A percentile compares a stretch with the other conserved stretches of the same genome.
phyloP scores from a whole-genome alignment of 2,888 invertebrate genomes.

The Stenurella melanura region DNA sequence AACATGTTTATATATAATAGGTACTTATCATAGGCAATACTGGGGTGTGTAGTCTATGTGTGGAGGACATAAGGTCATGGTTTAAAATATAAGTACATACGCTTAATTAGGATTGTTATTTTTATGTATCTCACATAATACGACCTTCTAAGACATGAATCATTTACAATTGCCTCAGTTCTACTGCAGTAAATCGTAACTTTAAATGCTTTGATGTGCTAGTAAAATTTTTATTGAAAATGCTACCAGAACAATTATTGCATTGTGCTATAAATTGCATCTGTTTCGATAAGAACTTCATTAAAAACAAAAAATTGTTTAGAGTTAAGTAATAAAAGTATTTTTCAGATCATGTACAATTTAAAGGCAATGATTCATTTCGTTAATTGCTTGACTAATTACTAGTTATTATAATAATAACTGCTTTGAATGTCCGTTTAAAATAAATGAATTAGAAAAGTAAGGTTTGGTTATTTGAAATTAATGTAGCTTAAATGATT shows the following conservation, averaged over 20 bases:
- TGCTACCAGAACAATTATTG: neutral
- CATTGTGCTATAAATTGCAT: neutral
- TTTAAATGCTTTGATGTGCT: neutral
- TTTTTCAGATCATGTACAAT: too few relatives aligned
- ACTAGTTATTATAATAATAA: neutral
- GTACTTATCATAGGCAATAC: conserved; percentile 8
- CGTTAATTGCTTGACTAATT: neutral
- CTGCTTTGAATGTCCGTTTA: neutral
- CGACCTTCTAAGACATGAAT: conserved; percentile 31
- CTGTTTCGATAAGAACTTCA: neutral
- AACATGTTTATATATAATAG: neutral
- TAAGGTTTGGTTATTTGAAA: neutral
- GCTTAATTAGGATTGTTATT: conserved; percentile 21
- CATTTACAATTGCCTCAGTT: conserved; percentile 17
- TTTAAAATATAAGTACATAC: neutral
- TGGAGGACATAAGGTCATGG: conserved; percentile 28
- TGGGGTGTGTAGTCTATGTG: conserved; percentile 23
- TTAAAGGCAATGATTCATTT: neutral
- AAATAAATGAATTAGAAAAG: neutral
- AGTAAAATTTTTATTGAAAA: neutral
- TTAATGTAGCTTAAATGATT: neutral
- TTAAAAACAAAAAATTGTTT: neutral
- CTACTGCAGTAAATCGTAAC: neutral
- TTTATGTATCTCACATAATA: conserved; percentile 19
- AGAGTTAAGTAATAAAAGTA: too few relatives aligned